Base-by-base conservation (phyloP, 2,888 invertebrate genomes). In the Nephrotoma guestfalica region DNA sequence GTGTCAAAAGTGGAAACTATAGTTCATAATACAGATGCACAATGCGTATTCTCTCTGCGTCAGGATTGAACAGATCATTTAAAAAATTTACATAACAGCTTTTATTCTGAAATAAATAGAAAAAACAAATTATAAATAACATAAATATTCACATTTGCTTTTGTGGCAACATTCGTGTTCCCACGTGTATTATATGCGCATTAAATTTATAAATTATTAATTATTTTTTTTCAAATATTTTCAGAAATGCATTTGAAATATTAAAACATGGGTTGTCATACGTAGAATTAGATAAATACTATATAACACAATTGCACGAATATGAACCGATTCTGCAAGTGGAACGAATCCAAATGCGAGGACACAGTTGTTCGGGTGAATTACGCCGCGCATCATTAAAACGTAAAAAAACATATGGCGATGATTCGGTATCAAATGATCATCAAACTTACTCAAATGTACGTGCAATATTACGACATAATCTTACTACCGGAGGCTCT, bases 241-340 rank as follows among this genome's bases (percentile, higher is more conserved):
- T 51, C 87, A 90, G 90, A 87, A 88, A 89, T 87, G 90, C 90
- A 86, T 90, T 89, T 88, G 88, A 89, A 87, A 89, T 89, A 87
- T 88, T 90, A 41, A 89, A 89, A 88, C 88, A 88, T 51, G 88
- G 88, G 87, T 90, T 89, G 87, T 89, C 89, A 87, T 89, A 89
- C 88, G 89, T 89, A 87, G 90, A 90, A 88, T 88, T 90, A 83
- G 90, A 90, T 88, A 88, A 88, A 86, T 90, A 89, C 88, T 90
- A 89, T 87, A 88, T 88, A 86, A 89, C 88, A 85, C 90, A 90
- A 88, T 88, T 90, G 71, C 90, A 90, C 86, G 90, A 90, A 87
- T 90, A 90, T 87, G 90, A 90, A 87, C 90, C 90, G n/a, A 90
- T 90, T 45, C 86, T 90, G 86, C 89, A 90, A 88, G 90, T 90